Base-by-base conservation (phyloP, 2,113 vertebrate species). In the Macquaria australasica region DNA sequence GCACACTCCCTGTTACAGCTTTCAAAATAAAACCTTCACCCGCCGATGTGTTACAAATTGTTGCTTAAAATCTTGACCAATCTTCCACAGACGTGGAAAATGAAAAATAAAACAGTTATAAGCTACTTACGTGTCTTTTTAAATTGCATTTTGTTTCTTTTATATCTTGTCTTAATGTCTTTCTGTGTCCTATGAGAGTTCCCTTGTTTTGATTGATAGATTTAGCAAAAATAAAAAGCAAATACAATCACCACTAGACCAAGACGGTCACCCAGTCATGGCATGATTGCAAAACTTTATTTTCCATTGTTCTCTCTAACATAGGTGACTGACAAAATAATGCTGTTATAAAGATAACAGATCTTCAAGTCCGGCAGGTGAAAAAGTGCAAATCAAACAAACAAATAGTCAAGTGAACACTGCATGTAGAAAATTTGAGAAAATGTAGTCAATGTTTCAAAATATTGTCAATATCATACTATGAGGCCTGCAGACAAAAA, bases 21-120 rank as follows among this genome's bases (percentile, higher is more conserved):
- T 88, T 81, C 88, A 92, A 80, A 92, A 89, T 91, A 92, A 91
- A 76, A 73, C 37, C 7, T 9, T 1, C 11, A 45, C 37, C 20
- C 4, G 14, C 18, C 12, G 21, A 72, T 25, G 60, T 7, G 18
- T 60, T 34, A 0, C 20, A 66, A 66, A 8, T 39, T 39, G 4
- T 6, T 25, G 34, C 34, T 34, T 34, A 62, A 62, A 59, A 31
- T 2, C 37, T 43, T 18, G 3, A 39, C 20, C 48, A 37, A 8
- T 23, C 2, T 3, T 3, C 18, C 5, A 14, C 6, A 39, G 34
- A 34, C 34, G 34, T 34, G 34, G 37, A 25, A 56, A 10, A 28
- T 58, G 2, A 31, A 15, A 21, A 51, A 51, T 20, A 68, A 2
- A 59, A 28, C 58, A 31, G 1, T 58, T 59, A 53, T 7, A 6